Percentiles rank a stretch among this genome's conserved stretches.
phyloP scores from a whole-genome alignment of 2,113 vertebrate genomes.

The Desmodus rotundus region DNA sequence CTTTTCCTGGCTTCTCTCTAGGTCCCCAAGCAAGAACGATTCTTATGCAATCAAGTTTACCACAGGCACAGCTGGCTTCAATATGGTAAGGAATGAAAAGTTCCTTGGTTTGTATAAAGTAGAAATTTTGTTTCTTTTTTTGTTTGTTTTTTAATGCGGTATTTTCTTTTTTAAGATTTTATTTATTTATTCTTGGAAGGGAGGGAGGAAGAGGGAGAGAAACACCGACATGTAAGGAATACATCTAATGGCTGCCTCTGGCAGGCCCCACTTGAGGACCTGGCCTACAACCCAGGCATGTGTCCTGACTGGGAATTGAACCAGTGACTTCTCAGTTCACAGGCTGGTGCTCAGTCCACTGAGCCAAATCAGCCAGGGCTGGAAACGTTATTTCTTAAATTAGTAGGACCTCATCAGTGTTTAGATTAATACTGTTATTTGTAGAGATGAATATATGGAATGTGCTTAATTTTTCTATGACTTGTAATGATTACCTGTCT shows the following conservation, averaged over 20 bases:
- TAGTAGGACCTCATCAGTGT: not conserved
- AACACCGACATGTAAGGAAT: too few relatives aligned
- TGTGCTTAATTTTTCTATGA: not conserved
- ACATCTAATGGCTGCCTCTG: too few relatives aligned
- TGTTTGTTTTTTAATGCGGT: too few relatives aligned
- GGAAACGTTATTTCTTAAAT: constrained; percentile 4
- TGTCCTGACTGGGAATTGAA: too few relatives aligned
- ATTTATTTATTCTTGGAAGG: too few relatives aligned
- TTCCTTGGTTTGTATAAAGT: constrained; percentile 48
- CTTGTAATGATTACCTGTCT: not conserved
- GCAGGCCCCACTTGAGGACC: too few relatives aligned
- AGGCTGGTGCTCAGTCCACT: too few relatives aligned
- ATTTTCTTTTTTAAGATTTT: too few relatives aligned
- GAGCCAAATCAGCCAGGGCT: too few relatives aligned
- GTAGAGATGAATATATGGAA: not conserved
- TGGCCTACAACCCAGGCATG: too few relatives aligned
- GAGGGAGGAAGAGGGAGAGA: too few relatives aligned
- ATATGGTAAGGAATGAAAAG: constrained; percentile 89
- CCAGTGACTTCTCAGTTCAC: too few relatives aligned
- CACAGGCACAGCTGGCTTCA: constrained; percentile 94
- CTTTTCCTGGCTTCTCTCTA: constrained; percentile 66
- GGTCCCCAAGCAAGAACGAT: constrained; percentile 98
- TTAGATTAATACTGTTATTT: not conserved
- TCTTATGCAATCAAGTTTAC: constrained; percentile 99
- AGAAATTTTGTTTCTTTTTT: not conserved